Base-by-base conservation (phyloP, 1,140 invertebrate genomes). In the Aphelinus certus region DNA sequence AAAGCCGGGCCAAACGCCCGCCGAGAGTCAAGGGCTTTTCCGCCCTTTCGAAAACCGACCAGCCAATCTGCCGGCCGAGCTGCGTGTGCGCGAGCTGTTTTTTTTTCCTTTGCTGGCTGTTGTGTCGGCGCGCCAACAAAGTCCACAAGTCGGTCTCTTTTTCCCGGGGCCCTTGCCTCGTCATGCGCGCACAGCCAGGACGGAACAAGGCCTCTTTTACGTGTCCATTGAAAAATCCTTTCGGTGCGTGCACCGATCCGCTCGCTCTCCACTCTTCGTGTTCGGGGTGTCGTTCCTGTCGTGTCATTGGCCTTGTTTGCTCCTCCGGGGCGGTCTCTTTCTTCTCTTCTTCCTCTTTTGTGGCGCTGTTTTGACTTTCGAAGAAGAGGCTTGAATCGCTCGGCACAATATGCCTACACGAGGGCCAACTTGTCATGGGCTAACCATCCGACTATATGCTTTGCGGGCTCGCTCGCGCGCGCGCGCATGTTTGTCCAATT, bases 111-210 rank as follows among this genome's bases (percentile, higher is more conserved):
- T 7, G 1, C 3, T n/a, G 45, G 2, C 47, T 7, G 5, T 70
- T 3, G 26, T 69, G 42, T 69, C 51, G 5, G 26, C 67, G 70
- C 47, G 43, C n/a, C 10, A 70, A 66, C 74, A 77, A 81, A 81
- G 81, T 79, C 73, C 68, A 42, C 57, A 60, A 66, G 62, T 26
- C 26, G 26, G 26, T 26, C 26, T 26, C 26, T 26, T 26, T 56
- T 76, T 75, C 49, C 26, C 26, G 26, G 26, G 46, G 26, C 2
- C 61, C 48, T 7, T 51, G 55, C 55, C 47, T 49, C 51, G 71
- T 72, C 71, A 65, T 65, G 56, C 63, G 63, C 48, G 7, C 7
- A 53, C 49, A 47, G 10, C 4, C 26, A 26, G 26, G 26, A 26
- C 26, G 26, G 26, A 26, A 26, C 26, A 26, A 26, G 51, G 10